A percentile compares a stretch with the other conserved stretches of the same genome.
Conservation (phyloP, 2,888 invertebrate genomes). For the Emmelina monodactyla region DNA sequence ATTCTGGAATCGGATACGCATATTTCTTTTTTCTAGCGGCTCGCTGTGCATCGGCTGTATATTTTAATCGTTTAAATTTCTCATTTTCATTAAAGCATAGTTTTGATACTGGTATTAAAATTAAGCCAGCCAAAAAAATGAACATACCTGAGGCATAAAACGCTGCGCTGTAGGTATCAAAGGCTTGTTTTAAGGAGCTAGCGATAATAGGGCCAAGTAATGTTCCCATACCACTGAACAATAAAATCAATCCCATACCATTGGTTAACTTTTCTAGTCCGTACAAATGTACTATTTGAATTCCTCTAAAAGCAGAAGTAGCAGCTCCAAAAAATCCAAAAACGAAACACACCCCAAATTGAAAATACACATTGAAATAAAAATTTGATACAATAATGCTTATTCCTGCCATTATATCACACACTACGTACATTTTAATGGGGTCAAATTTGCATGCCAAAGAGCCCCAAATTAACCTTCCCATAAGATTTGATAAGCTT, state of each 20-base stretch:
- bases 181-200: too few species aligned
- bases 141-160: conserved; percentile 8
- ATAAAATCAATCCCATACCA: conserved; percentile 11
- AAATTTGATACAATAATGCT: conserved; percentile 6
- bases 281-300: conserved; percentile 10
- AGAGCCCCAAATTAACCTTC: conserved; percentile 8
- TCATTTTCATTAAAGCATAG: too few species aligned
- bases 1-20: too few species aligned
- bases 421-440: conserved; percentile 4
- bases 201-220: conserved; percentile 10
- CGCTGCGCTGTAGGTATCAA: too few species aligned
- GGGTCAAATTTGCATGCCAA: conserved; percentile 8
- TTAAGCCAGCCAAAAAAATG: conserved; percentile 10
- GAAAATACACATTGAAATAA: conserved; percentile 7
- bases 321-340: conserved; percentile 10
- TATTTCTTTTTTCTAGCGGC: too few species aligned
- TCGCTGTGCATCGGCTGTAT: too few species aligned
- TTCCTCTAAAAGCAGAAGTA: conserved; percentile 8
- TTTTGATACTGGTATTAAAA: conserved; percentile 5
- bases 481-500: conserved; percentile 8
- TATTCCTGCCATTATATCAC: conserved; percentile 2
- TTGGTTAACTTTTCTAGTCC: conserved; percentile 14
- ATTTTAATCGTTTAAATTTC: too few species aligned
- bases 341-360: conserved; percentile 9
- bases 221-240: conserved; percentile 13